Evolutionary conservation across 2,113 vertebrate species (phyloP).

Genomic region (Notarius lentiginosus): DNA sequence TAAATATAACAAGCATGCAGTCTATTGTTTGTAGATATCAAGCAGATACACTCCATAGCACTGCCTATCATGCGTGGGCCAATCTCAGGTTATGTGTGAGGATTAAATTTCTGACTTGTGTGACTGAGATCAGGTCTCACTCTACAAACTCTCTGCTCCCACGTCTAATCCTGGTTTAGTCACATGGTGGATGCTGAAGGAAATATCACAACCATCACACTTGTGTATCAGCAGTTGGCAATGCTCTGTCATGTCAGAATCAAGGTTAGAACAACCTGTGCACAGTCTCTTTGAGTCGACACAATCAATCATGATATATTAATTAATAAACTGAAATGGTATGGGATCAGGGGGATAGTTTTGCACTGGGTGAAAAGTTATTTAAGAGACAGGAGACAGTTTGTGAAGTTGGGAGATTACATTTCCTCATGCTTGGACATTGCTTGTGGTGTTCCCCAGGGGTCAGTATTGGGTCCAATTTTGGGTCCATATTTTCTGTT

Average conservation of each 20-base stretch:
- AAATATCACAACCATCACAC: conserved; percentile 51
- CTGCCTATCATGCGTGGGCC: not conserved
- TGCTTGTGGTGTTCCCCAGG: no score
- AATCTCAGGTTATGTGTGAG: conserved; percentile 5
- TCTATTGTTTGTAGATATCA: not conserved
- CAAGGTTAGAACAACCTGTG: not conserved
- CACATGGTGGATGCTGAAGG: conserved; percentile 30
- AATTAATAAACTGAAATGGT: no score
- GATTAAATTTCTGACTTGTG: not conserved
- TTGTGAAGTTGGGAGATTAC: no score
- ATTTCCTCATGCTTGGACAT: no score
- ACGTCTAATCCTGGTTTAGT: not conserved
- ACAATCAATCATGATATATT: no score
- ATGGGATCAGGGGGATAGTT: no score
- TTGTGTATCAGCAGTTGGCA: conserved; percentile 17
- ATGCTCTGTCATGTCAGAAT: not conserved
- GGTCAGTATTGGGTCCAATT: no score
- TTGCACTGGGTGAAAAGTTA: no score
- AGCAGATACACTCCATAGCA: not conserved
- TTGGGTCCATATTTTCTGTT: no score
- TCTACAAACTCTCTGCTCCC: not conserved
- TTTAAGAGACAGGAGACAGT: no score
- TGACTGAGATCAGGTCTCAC: conserved; percentile 17
- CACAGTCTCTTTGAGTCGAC: not conserved
- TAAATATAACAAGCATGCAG: not conserved